phyloP scores from a whole-genome alignment of 2,113 vertebrate genomes.

The Vanacampus margaritifer region DNA sequence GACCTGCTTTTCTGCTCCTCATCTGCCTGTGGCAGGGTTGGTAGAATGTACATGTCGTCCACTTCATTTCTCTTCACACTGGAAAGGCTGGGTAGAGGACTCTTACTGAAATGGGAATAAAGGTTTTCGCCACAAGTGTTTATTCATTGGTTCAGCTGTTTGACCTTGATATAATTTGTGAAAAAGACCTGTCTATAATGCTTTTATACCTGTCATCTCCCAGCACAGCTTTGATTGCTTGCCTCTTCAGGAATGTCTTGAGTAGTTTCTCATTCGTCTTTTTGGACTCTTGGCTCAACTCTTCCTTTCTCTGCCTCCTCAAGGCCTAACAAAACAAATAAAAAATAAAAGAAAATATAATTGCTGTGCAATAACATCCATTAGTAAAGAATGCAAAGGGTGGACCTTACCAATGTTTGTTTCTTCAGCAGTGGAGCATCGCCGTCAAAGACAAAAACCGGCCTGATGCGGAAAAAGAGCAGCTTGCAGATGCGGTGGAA shows the following conservation, averaged over 20 bases:
- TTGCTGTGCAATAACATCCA: background rate
- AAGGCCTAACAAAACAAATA: constrained; percentile 70
- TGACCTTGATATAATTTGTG: background rate
- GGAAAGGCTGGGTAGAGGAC: constrained; percentile 82
- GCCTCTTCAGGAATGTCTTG: constrained; percentile 89
- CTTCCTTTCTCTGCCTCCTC: constrained; percentile 87
- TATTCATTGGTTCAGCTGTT: background rate
- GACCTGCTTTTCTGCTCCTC: constrained; percentile 79
- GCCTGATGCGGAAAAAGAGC: constrained; percentile 91
- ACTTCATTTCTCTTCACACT: constrained; percentile 77
- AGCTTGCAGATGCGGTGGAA: constrained; percentile 94
- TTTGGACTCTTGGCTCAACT: constrained; percentile 77
- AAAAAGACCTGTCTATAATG: too few species aligned
- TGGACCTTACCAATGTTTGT: constrained; percentile 85
- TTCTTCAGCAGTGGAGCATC: constrained; percentile 91
- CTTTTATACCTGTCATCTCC: constrained; percentile 77
- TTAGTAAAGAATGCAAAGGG: background rate
- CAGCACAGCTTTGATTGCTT: constrained; percentile 85
- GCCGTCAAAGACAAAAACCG: constrained; percentile 95
- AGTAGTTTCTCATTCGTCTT: constrained; percentile 89
- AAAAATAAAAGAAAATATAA: constrained; percentile 1
- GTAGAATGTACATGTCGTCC: constrained; percentile 86
- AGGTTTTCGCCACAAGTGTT: background rate
- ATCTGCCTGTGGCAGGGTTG: constrained; percentile 74
- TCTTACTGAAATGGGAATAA: constrained; percentile 68